Evolutionary conservation across 1,140 invertebrate genomes (phyloP).

Genomic region (Rhyacophila brunnea): DNA sequence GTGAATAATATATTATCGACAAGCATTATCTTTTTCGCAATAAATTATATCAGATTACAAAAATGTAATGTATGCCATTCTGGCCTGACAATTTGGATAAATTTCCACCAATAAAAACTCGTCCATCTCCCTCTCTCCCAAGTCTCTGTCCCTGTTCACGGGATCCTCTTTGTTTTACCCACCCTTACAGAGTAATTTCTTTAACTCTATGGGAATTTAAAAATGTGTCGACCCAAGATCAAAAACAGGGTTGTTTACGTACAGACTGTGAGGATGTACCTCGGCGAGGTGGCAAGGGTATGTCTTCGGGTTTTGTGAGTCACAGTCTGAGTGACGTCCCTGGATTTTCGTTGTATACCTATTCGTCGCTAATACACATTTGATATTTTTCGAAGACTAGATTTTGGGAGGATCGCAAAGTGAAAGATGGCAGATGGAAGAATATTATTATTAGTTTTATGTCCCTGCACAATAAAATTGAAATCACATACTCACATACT

Average conservation of each 20-base stretch:
- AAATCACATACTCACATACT: too few species aligned
- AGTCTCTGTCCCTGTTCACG: background rate
- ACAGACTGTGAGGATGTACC: slow-evolving; percentile 15
- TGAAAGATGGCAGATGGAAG: background rate
- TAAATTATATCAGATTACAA: too few species aligned
- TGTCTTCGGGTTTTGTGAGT: background rate
- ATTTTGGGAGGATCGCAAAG: background rate
- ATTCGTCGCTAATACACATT: slow-evolving; percentile 25
- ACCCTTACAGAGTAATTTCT: slow-evolving; percentile 26
- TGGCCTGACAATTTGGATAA: too few species aligned
- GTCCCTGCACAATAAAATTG: too few species aligned
- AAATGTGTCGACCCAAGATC: slow-evolving; percentile 28
- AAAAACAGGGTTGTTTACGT: slow-evolving; percentile 18
- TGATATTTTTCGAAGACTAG: slow-evolving; percentile 25
- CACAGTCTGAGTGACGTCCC: background rate
- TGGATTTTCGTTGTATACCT: background rate
- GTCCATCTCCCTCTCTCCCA: too few species aligned
- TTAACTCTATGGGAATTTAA: slow-evolving; percentile 31
- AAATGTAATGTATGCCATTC: too few species aligned
- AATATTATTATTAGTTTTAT: too few species aligned
- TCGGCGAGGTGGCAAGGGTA: background rate
- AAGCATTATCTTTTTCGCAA: too few species aligned
- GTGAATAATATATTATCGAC: too few species aligned
- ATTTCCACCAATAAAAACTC: too few species aligned
- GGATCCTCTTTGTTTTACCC: background rate